Conservation (phyloP, 2,113 vertebrate species). For the Balaenoptera acutorostrata region DNA sequence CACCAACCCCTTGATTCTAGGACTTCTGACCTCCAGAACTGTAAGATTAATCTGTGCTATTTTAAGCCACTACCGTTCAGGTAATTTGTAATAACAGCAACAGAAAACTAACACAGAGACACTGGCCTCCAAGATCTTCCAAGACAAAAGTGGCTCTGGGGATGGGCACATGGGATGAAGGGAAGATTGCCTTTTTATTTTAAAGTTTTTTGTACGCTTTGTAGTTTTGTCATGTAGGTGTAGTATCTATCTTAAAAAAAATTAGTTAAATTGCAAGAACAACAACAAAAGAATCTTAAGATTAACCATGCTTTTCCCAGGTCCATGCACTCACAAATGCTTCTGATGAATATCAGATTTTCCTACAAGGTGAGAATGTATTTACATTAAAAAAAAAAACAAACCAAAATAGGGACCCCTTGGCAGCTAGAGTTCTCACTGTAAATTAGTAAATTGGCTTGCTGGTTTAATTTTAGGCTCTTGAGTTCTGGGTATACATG, state of each 20-base stretch:
- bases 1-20: background rate
- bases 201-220: background rate
- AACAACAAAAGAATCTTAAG: background rate
- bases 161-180: background rate
- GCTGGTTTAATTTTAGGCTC: background rate
- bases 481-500: background rate
- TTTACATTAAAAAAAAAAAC: background rate
- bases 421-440: background rate
- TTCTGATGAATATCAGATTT: background rate
- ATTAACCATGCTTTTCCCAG: background rate
- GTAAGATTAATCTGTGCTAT: background rate
- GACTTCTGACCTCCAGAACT: background rate
- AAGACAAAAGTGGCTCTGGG: background rate
- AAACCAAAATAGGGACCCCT: background rate
- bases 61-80: background rate
- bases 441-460: background rate
- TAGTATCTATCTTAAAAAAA: background rate
- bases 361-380: background rate
- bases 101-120: background rate
- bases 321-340: background rate
- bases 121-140: background rate
- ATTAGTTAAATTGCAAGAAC: background rate
- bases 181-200: background rate
- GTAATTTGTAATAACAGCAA: background rate
- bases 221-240: background rate